Base-by-base conservation (phyloP, 2,797 vertebrate genomes). In the Cynodonichthys magdalenae region DNA sequence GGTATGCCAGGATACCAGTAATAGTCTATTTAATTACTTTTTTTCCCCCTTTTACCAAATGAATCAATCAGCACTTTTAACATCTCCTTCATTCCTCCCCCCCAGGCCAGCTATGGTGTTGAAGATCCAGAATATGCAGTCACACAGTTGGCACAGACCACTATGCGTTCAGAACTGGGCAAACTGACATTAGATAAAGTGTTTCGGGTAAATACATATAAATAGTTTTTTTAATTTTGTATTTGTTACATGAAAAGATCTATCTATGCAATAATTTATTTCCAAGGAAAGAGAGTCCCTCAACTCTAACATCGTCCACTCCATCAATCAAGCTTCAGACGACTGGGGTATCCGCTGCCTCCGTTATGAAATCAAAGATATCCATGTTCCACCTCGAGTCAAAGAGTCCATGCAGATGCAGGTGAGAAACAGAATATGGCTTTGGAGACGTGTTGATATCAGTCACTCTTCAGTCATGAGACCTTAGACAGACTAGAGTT, bases 401-500 rank as follows among this genome's bases (percentile, higher is more conserved):
- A 96, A 97, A 76, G 97, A 99, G 36, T 98, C 97, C 59, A 99
- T 99, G 97, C 97, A 99, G 89, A 98, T 97, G 97, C 97, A 99
- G 96, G 97, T 98, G 74, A 54, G 87, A n/a, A 54, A 19, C 47
- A n/a, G 28, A 11, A 17, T 44, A 10, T 18, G 31, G 24, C 11
- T 47, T 42, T 51, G 27, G 50, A 11, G 18, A n/a, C 6, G 11
- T 39, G 7, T 41, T 7, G 31, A 3, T 24, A 9, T 14, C 12
- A 36, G 53, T 6, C 9, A 24, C 8, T 45, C 41, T 28, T 56
- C 10, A 12, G 1, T 17, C 3, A 24, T 24, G 9, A 47, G 27
- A 17, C 39, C 52, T 5, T 34, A 3, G 10, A 4, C 0, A 15
- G n/a, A 47, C 4, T 24, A 5, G 3, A 31, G 10, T 9, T 5